A percentile compares a stretch with the other conserved stretches of the same genome.
phyloP scores from a whole-genome alignment of 2,888 invertebrate species.

The Dendrolimus pini region DNA sequence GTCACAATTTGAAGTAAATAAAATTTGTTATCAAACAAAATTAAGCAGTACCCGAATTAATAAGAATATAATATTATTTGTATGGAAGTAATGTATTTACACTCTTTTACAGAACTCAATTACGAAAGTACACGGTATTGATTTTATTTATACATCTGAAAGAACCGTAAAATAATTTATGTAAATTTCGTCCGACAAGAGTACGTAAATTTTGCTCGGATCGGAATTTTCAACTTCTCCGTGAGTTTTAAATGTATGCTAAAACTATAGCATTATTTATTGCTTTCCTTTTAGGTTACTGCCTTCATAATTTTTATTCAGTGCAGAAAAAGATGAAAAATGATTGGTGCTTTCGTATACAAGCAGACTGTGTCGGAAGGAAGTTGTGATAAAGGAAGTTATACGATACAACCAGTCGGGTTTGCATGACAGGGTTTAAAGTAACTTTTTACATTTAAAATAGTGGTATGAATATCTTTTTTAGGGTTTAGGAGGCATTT shows the following conservation, averaged over 20 bases:
- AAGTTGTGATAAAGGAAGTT: constrained; percentile 49
- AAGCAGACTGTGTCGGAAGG: constrained; percentile 17
- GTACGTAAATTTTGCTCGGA: constrained; percentile 22
- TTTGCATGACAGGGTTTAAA: constrained; percentile 8
- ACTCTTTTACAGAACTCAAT: too few species aligned
- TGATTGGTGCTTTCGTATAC: constrained; percentile 7
- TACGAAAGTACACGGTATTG: too few species aligned
- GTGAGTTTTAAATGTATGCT: constrained; percentile 32
- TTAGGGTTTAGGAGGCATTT: background rate
- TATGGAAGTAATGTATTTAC: too few species aligned
- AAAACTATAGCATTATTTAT: constrained; percentile 49
- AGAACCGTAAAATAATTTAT: constrained; percentile 3
- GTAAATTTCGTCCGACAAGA: constrained; percentile 31
- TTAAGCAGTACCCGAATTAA: too few species aligned
- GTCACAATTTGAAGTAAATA: too few species aligned
- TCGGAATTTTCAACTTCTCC: constrained; percentile 31
- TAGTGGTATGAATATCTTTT: background rate
- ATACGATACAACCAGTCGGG: constrained; percentile 41
- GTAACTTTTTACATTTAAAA: background rate
- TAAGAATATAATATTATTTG: too few species aligned
- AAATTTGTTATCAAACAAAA: too few species aligned
- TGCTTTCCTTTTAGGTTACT: constrained; percentile 31
- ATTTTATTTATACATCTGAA: too few species aligned
- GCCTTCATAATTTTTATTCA: constrained; percentile 39
- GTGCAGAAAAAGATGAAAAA: constrained; percentile 36